Evolutionary conservation across 2,888 invertebrate genomes (phyloP), one percentile per base, ranked within the genome.

Genomic region (Chrysomela aeneicollis): DNA sequence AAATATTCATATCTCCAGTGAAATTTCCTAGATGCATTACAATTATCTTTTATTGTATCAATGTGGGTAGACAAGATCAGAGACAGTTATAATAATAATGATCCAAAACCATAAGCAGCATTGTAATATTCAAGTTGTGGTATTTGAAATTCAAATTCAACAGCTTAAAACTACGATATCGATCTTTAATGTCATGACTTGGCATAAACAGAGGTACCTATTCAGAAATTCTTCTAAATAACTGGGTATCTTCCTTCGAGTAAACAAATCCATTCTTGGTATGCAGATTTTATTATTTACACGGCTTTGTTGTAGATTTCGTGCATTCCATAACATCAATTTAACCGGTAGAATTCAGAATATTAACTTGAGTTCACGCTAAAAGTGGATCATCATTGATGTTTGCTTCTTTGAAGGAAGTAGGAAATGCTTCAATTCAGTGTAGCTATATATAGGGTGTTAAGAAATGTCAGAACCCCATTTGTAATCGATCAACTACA

Each of bases 91-190:
- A 64, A 68, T 61, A 68, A 66, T 66, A 66, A 62, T 67, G 60
- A 63, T 60, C 62, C 51, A 30, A 46, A 65, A 63, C 68, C 63
- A 70, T 61, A 70, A 63, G 69, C 68, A 68, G 66, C 67, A 65
- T 72, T 68, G 71, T 72, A 64, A 65, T 68, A 68, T 67, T 63
- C 52, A 47, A 61, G 62, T 46, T 32, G 63, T 61, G 69, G 63
- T 68, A 68, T 73, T 73, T 72, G 72, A 72, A 74, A 71, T 75
- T 74, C 69, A 74, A 72, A 75, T 75, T 76, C 72, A 74, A 74
- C 74, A 75, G 73, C 73, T 75, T 67, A 69, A 71, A 70, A 68
- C 66, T 67, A 66, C 71, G 76, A 76, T 76, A 75, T 74, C 69
- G 74, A 76, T 76, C 76, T 76, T 61, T 71, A 71, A 71, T 73